Evolutionary conservation across 2,888 invertebrate genomes (phyloP), one percentile per base, ranked within the genome.

Genomic region (Pemphredon lugubris): DNA sequence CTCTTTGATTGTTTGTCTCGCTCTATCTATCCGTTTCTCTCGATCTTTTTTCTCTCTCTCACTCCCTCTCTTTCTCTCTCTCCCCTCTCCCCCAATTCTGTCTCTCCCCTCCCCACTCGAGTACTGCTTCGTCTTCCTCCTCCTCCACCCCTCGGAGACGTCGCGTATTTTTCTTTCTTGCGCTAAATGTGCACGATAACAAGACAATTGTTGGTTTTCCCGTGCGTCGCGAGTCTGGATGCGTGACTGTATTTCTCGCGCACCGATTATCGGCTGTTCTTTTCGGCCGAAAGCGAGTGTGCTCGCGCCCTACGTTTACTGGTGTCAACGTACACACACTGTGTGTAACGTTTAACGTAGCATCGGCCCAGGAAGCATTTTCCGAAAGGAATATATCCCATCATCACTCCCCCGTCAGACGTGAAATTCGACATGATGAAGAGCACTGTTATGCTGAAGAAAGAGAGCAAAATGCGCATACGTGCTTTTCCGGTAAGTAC

Each of bases 391-490:
- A 45, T 37, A 18, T 42, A 32, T 20, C 26, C 14, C 47, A 21
- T 26, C 14, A 32, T 44, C 37, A 23, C 42, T 20, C 7, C 42
- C n/a, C 39, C 42, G 58, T 71, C 61, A 48, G 55, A 45, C 45
- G 34, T 63, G 69, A 73, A 74, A 77, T 68, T 81, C 82, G 79
- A 82, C 86, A 93, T 93, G 92, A 93, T 94, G 93, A 94, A 94
- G 91, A 93, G 91, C 89, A 91, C 94, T 90, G 92, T 94, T 85
- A 92, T 95, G 91, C 94, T 95, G 86, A 97, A 96, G 91, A 96
- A 96, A 92, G 97, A 97, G 92, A 95, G 95, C 92, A 98, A 98
- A 92, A 98, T 98, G 98, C 94, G 98, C 90, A 98, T 98, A 90
- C 94, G 98, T 91, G 98, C 98, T 84, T 98, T 98, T 92, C 98